Conservation (phyloP, 2,113 vertebrate species). For the Aleadryas rufinucha region DNA sequence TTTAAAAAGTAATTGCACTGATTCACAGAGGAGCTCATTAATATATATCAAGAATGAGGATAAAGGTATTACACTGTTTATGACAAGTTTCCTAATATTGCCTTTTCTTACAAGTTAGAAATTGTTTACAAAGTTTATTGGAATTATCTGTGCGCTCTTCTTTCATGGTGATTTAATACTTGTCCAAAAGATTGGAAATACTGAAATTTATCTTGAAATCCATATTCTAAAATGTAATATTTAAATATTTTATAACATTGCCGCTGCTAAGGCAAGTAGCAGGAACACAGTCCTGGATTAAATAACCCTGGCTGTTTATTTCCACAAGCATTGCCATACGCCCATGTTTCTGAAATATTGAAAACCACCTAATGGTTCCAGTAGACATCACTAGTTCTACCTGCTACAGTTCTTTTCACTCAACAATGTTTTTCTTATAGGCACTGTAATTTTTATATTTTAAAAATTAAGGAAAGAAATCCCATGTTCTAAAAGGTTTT, state of each 20-base stretch:
- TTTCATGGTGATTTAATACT: background rate
- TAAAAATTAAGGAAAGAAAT: background rate
- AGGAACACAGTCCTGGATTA: background rate
- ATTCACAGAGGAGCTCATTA: background rate
- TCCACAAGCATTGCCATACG: background rate
- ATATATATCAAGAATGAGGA: background rate
- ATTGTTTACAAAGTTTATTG: background rate
- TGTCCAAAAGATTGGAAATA: background rate
- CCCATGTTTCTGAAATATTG: background rate
- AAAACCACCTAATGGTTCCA: background rate
- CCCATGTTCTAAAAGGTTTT: background rate
- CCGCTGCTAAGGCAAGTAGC: background rate
- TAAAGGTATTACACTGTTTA: background rate
- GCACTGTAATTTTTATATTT: background rate
- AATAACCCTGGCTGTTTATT: background rate
- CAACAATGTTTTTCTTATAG: background rate
- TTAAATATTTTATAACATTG: background rate
- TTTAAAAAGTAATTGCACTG: background rate
- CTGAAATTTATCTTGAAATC: background rate
- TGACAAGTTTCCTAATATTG: slow-evolving; percentile 4
- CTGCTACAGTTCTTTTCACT: background rate
- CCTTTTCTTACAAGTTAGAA: slow-evolving; percentile 1
- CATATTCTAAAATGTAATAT: background rate
- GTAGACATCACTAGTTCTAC: background rate
- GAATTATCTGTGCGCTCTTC: background rate